Percentiles rank a stretch among this genome's conserved stretches.
These are phyloP conservation scores for Oreochromis tanganicae DNA, from an alignment of 2,113 vertebrate species.

Conservation along the genomic window DNA sequence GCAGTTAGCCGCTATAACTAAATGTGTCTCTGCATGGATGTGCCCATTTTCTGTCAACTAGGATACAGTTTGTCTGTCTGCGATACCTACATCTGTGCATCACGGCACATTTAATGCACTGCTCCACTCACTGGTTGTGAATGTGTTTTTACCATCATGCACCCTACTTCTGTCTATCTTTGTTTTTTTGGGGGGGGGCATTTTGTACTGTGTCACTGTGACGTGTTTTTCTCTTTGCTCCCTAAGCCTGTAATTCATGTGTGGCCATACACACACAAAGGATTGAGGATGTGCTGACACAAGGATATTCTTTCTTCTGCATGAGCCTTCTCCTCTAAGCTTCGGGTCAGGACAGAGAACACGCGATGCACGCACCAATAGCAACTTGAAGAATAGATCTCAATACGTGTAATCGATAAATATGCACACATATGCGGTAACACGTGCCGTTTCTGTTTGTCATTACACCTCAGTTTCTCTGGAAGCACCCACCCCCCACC, in stretches of 20 bases:
- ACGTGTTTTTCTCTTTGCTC: conserved; percentile 4
- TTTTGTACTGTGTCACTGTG: conserved; percentile 20
- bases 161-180: not conserved
- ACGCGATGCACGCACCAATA: conserved; percentile 18
- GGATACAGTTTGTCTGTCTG: not conserved
- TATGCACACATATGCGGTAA: not conserved
- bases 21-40: not conserved
- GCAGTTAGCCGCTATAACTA: conserved; percentile 28
- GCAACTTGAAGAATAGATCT: not conserved
- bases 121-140: conserved; percentile 1
- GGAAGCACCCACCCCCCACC: not conserved
- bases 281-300: conserved; percentile 61
- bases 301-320: conserved; percentile 40
- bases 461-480: conserved; percentile 13
- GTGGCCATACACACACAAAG: not conserved
- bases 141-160: not conserved
- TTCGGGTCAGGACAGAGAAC: conserved; percentile 32
- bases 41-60: conserved; percentile 11
- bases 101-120: conserved; percentile 21
- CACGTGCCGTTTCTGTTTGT: not conserved
- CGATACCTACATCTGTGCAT: not conserved
- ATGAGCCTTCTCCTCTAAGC: conserved; percentile 46
- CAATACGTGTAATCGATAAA: not conserved
- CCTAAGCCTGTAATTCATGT: conserved; percentile 43
- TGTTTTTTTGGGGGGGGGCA: not conserved